Percentiles rank a stretch among this genome's conserved stretches.
Conservation (phyloP, 2,797 vertebrate genomes). For the Platyrinchus mystaceus region DNA sequence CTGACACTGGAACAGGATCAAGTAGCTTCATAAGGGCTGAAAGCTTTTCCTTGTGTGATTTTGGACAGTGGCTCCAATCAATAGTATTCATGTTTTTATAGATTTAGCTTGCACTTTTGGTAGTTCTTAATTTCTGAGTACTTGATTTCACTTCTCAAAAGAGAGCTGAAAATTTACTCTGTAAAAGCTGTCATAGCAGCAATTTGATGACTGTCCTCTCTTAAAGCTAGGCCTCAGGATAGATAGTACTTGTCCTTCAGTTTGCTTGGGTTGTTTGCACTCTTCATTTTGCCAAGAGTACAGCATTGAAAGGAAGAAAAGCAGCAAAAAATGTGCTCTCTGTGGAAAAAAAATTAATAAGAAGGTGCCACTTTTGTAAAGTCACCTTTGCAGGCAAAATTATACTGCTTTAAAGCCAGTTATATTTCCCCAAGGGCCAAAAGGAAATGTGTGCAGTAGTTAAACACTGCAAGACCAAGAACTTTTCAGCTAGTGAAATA, state of each 20-base stretch:
- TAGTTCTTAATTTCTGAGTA: not conserved
- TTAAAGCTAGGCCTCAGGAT: not conserved
- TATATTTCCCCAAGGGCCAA: not conserved
- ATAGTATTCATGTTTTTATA: not conserved
- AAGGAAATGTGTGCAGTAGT: not conserved
- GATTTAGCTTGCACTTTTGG: not conserved
- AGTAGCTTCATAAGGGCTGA: not conserved
- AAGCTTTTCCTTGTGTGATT: not conserved
- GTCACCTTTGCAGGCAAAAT: not conserved
- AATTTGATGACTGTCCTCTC: not conserved
- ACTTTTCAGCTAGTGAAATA: not conserved
- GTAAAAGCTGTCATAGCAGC: not conserved
- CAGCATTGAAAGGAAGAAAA: no score
- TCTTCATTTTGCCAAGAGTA: no score
- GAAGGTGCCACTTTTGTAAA: slow-evolving; percentile 2
- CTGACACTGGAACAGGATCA: not conserved
- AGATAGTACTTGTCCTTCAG: not conserved
- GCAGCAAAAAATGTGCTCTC: no score
- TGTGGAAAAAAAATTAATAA: no score
- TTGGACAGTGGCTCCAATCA: not conserved
- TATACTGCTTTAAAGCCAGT: not conserved
- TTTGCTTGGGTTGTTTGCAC: no score
- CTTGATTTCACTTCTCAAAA: not conserved
- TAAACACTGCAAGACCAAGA: not conserved
- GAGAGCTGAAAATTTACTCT: not conserved